These are phyloP conservation scores for Drosophila ustulata DNA, from an alignment of 2,888 invertebrate genomes.

Conservation along the genomic window DNA sequence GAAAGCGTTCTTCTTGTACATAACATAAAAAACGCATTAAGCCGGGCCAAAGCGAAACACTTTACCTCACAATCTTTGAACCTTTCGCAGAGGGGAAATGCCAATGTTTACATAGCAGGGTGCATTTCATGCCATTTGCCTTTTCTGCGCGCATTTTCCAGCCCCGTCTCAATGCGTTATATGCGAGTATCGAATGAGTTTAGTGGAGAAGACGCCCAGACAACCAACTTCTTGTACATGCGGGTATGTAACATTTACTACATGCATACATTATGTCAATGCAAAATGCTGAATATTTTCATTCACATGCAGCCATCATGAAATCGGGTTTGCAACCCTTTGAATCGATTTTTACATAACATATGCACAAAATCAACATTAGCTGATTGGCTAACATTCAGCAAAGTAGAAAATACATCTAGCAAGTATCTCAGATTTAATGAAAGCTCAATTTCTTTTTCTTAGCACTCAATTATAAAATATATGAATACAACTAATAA, in stretches of 20 bases:
- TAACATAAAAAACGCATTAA: constrained; percentile 80
- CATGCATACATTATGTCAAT: background rate
- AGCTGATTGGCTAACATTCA: constrained; percentile 9
- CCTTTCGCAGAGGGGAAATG: constrained; percentile 70
- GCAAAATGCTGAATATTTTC: background rate
- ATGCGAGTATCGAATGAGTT: constrained; percentile 24
- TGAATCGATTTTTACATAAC: constrained; percentile 13
- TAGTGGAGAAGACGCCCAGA: constrained; percentile 19
- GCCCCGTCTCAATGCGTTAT: constrained; percentile 12
- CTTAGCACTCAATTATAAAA: too few relatives aligned
- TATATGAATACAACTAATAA: too few relatives aligned
- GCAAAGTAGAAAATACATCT: background rate
- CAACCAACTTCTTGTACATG: constrained; percentile 4
- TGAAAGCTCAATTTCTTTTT: too few relatives aligned
- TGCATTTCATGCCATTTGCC: constrained; percentile 64
- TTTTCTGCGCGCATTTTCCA: constrained; percentile 32
- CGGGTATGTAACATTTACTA: background rate
- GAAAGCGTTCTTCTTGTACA: constrained; percentile 58
- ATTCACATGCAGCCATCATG: background rate
- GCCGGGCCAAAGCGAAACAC: constrained; percentile 63
- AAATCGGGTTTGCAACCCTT: constrained; percentile 52
- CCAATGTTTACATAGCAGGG: constrained; percentile 72
- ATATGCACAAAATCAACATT: constrained; percentile 35
- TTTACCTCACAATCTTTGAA: constrained; percentile 62
- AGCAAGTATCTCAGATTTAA: too few relatives aligned